Base-by-base conservation (phyloP, 1,140 invertebrate species). In the Nebria ingens region DNA sequence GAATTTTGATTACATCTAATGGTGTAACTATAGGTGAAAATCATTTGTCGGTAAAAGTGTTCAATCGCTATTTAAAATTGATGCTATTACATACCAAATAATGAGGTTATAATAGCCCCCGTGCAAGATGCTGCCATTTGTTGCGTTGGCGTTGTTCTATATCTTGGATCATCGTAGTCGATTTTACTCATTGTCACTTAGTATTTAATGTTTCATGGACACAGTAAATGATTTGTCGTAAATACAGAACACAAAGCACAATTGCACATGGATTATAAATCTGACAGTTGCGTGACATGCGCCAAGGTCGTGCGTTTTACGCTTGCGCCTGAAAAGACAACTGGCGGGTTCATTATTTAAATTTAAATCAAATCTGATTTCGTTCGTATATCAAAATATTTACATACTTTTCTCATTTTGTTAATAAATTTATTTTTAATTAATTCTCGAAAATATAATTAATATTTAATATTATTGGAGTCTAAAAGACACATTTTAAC, bases 1-100 rank as follows among this genome's bases (percentile, higher is more conserved):
- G 80, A 59, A 97, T 97, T 79, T 99, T 99, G 0, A 99, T 92
- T 19, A 99, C 97, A 81, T 99, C 97, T 58, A 99, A 73, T 0
- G 97, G 97, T 2, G 97, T 99, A 65, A 99, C 95, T 97, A 68
- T 42, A 83, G 83, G 45, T 19, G 50, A 50, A 51, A 19, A 21
- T 55, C 17, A 55, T 19, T 0, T 56, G 52, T 52, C 29, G 13
- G 13, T n/a, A 55, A n/a, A n/a, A n/a, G n/a, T n/a, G n/a, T n/a
- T n/a, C n/a, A n/a, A 20, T 1, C 9, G 13, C 1, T 21, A 52
- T 52, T 52, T n/a, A 22, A 56, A 56, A 19, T 3, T 13, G 13
- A 56, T 19, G 20, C 11, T 53, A 6, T 57, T 62, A 75, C 76
- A 79, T 80, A 95, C 91, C 89, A 65, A 93, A 82, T 50, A 93